Percentiles rank a stretch among this genome's conserved stretches.
These are phyloP conservation scores for Gadopsis bispinosus DNA, from an alignment of 2,797 vertebrate genomes.

Conservation along the genomic window DNA sequence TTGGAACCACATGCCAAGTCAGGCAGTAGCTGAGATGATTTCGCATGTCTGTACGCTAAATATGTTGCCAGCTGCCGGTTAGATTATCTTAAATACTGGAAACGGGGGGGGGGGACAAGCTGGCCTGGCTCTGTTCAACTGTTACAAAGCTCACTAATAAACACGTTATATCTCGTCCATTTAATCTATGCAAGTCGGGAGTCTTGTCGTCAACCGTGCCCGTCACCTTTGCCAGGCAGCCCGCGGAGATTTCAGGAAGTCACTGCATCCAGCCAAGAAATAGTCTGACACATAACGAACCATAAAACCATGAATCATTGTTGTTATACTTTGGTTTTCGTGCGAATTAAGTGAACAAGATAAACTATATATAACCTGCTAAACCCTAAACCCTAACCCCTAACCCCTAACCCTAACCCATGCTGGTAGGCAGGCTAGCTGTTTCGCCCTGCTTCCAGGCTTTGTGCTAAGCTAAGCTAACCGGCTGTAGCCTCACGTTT, in stretches of 20 bases:
- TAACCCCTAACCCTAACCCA: too few species aligned
- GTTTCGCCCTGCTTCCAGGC: background rate
- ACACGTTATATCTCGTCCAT: accelerated
- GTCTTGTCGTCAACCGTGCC: background rate
- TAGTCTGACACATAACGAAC: background rate
- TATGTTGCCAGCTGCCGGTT: background rate
- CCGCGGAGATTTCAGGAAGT: background rate
- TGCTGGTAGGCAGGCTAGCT: too few species aligned
- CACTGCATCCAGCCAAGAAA: background rate
- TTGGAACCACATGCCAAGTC: slow-evolving; percentile 73
- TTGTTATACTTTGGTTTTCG: background rate
- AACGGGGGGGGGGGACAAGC: background rate
- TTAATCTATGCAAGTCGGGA: background rate
- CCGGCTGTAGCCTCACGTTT: background rate
- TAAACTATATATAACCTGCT: background rate
- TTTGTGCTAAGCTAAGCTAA: background rate
- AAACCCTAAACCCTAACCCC: too few species aligned
- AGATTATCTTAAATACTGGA: background rate
- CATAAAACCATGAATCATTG: background rate
- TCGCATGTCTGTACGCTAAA: background rate
- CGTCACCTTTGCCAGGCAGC: background rate
- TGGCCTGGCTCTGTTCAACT: background rate
- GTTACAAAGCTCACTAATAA: background rate
- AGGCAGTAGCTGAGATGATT: slow-evolving; percentile 67
- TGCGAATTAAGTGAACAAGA: background rate